Evolutionary conservation across 2,888 invertebrate genomes (phyloP).

Genomic region (Phyto melanocephala): DNA sequence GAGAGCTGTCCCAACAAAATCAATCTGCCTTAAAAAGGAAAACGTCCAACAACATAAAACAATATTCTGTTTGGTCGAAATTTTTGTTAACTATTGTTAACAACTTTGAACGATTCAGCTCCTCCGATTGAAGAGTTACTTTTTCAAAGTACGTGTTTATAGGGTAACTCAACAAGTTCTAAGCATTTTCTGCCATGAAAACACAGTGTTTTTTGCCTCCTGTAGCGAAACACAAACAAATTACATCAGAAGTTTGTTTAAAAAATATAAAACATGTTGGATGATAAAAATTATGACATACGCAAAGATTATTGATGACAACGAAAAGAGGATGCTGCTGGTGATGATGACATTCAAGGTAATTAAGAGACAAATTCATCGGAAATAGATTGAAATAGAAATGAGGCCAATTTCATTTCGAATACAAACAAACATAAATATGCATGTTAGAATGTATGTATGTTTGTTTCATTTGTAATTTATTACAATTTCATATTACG

Average conservation of each 20-base stretch:
- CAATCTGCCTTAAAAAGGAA: too few species aligned
- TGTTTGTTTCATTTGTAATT: constrained; percentile 26
- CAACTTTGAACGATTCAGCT: too few species aligned
- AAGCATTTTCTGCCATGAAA: too few species aligned
- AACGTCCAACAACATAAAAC: too few species aligned
- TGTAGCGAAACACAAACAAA: not conserved
- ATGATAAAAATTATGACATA: constrained; percentile 41
- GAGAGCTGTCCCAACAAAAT: too few species aligned
- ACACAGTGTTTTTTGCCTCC: too few species aligned
- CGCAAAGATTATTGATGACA: not conserved
- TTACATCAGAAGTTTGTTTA: not conserved
- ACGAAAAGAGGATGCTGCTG: not conserved
- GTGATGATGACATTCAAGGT: constrained; percentile 33
- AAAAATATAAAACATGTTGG: not conserved
- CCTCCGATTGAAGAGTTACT: too few species aligned
- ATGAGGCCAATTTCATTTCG: not conserved
- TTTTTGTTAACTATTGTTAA: too few species aligned
- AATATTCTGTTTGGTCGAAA: too few species aligned
- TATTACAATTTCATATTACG: constrained; percentile 34
- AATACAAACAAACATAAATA: not conserved
- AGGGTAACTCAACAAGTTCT: too few species aligned
- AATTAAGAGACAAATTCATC: not conserved
- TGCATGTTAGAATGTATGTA: not conserved
- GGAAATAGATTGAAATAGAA: not conserved
- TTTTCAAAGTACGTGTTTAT: too few species aligned